These are phyloP conservation scores for Tauraco erythrolophus DNA, from an alignment of 2,113 vertebrate species.

Conservation along the genomic window DNA sequence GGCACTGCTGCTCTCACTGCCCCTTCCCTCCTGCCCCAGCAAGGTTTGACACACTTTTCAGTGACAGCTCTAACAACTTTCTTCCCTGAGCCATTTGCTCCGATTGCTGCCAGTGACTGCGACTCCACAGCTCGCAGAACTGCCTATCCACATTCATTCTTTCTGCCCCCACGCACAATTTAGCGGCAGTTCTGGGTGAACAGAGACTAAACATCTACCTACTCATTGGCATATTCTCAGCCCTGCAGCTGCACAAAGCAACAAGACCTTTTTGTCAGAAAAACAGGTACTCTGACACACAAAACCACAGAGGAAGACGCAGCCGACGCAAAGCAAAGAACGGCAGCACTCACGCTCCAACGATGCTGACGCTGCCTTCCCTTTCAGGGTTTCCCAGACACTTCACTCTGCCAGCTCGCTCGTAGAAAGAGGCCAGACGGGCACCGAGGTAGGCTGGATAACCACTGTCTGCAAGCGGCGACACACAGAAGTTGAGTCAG, in stretches of 20 bases:
- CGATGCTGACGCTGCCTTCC: slow-evolving; percentile 97
- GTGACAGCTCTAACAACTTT: not conserved
- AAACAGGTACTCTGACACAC: not conserved
- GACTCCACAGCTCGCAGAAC: not conserved
- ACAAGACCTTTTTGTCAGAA: not conserved
- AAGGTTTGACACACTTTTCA: not conserved
- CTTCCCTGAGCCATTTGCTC: not conserved
- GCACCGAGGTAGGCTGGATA: slow-evolving; percentile 97
- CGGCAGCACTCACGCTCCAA: slow-evolving; percentile 90
- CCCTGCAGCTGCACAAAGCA: not conserved
- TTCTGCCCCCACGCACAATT: not conserved
- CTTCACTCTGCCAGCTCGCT: slow-evolving; percentile 94
- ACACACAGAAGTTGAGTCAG: not conserved
- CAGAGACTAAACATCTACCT: not conserved
- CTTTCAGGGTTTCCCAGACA: slow-evolving; percentile 97
- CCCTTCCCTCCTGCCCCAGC: not conserved
- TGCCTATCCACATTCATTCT: not conserved
- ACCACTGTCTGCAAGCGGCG: slow-evolving; percentile 88
- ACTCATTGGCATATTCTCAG: not conserved
- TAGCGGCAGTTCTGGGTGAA: not conserved
- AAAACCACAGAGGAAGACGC: not conserved
- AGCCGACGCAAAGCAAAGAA: not conserved
- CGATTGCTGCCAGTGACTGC: not conserved
- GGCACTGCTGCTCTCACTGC: not conserved
- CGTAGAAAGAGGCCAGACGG: slow-evolving; percentile 95